phyloP scores from a whole-genome alignment of 2,113 vertebrate genomes.

The Sinocyclocheilus anshuiensis region DNA sequence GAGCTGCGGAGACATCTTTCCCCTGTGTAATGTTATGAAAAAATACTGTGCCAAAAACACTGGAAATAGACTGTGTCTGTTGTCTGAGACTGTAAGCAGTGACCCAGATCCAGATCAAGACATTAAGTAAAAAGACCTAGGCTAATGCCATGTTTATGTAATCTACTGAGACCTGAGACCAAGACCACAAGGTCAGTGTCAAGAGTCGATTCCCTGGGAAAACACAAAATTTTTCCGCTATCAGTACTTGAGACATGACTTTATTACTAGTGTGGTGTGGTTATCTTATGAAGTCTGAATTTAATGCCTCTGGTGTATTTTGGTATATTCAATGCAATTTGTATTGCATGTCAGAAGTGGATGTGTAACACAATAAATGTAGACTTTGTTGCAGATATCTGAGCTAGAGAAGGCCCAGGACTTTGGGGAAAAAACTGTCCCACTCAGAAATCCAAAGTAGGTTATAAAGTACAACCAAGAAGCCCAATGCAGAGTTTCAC shows the following conservation, averaged over 20 bases:
- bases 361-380: background rate
- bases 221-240: background rate
- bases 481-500: constrained; percentile 70
- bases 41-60: background rate
- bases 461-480: constrained; percentile 44
- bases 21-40: background rate
- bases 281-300: background rate
- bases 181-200: background rate
- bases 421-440: constrained; percentile 15
- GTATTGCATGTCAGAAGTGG: background rate
- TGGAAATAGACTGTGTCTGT: constrained; percentile 11
- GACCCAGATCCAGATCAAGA: constrained; percentile 18
- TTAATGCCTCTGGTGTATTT: background rate
- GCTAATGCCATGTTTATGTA: background rate
- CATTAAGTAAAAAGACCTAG: background rate
- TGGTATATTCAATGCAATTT: background rate
- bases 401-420: background rate
- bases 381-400: background rate
- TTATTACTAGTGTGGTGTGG: background rate
- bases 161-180: background rate
- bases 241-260: background rate
- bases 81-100: background rate
- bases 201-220: background rate
- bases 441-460: constrained; percentile 22
- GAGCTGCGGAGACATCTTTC: background rate